phyloP scores from a whole-genome alignment of 2,888 invertebrate species.

The Tenthredo distinguenda region DNA sequence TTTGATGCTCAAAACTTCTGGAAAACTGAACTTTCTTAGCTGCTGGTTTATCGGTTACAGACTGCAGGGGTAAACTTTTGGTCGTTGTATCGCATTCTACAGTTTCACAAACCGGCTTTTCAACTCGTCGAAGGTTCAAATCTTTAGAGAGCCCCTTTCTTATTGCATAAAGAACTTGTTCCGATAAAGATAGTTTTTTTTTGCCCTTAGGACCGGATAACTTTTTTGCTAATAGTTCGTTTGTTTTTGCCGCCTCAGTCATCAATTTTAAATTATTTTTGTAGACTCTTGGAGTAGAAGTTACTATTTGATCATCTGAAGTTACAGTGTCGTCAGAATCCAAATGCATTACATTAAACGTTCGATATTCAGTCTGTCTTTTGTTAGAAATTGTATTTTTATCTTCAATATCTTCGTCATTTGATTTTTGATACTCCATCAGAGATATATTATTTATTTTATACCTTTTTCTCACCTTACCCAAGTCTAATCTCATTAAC shows the following conservation, averaged over 20 bases:
- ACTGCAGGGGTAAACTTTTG: slow-evolving; percentile 22
- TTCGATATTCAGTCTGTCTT: slow-evolving; percentile 64
- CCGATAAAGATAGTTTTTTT: slow-evolving; percentile 6
- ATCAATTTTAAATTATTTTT: slow-evolving; percentile 17
- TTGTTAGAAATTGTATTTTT: slow-evolving; percentile 63
- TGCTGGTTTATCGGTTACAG: neutral
- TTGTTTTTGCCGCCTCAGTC: slow-evolving; percentile 19
- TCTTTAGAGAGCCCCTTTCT: neutral
- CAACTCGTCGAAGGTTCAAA: slow-evolving; percentile 1
- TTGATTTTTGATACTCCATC: slow-evolving; percentile 56
- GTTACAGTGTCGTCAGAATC: slow-evolving; percentile 55
- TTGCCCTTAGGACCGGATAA: slow-evolving; percentile 19
- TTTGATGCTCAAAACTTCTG: neutral
- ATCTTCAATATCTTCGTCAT: slow-evolving; percentile 58
- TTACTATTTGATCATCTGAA: slow-evolving; percentile 43
- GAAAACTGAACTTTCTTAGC: slow-evolving; percentile 31
- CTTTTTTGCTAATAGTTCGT: neutral
- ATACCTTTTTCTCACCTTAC: slow-evolving; percentile 59
- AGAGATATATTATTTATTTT: slow-evolving; percentile 63
- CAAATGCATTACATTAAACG: slow-evolving; percentile 64
- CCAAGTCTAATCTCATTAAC: slow-evolving; percentile 65
- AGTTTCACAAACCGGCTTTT: slow-evolving; percentile 46
- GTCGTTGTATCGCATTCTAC: slow-evolving; percentile 52
- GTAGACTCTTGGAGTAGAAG: slow-evolving; percentile 32
- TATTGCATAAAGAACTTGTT: slow-evolving; percentile 28